Percentiles rank a stretch among this genome's conserved stretches.
These are phyloP conservation scores for Lytechinus pictus DNA, from an alignment of 35 echinoderm and acorn worm species.

Conservation along the genomic window DNA sequence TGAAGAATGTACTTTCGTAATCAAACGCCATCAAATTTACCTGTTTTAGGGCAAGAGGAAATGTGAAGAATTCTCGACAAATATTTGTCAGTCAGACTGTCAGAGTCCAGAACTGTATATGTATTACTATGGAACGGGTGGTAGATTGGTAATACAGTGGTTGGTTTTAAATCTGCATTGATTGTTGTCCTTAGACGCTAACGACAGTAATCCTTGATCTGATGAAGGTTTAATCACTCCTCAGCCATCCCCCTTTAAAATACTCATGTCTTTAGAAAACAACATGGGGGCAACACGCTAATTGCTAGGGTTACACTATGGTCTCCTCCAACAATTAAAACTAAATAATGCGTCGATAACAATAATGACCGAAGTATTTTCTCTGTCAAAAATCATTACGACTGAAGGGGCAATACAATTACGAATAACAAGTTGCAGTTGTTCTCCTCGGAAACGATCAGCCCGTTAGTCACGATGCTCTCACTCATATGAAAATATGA, in stretches of 20 bases:
- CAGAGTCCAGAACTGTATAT: too few species aligned
- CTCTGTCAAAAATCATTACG: not conserved
- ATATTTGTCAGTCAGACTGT: too few species aligned
- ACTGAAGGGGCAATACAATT: constrained; percentile 8
- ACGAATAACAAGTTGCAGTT: constrained; percentile 16
- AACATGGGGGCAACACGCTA: not conserved
- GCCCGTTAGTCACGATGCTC: not conserved
- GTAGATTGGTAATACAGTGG: too few species aligned
- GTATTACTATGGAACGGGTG: not conserved
- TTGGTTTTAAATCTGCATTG: not conserved
- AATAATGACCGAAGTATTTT: not conserved
- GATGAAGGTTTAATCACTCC: not conserved
- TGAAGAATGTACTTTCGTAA: too few species aligned
- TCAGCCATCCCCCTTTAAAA: not conserved
- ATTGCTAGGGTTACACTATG: not conserved
- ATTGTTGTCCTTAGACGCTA: too few species aligned
- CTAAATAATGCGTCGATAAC: not conserved
- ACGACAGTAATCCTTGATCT: too few species aligned
- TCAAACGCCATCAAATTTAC: too few species aligned
- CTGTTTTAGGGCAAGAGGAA: too few species aligned
- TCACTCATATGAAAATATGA: not conserved
- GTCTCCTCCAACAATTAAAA: not conserved
- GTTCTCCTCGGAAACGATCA: constrained; percentile 25
- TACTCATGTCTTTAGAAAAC: not conserved
- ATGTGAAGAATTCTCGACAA: too few species aligned